These are phyloP conservation scores for Tychaedon coryphoeus DNA, from an alignment of 2,113 vertebrate species.

Conservation along the genomic window DNA sequence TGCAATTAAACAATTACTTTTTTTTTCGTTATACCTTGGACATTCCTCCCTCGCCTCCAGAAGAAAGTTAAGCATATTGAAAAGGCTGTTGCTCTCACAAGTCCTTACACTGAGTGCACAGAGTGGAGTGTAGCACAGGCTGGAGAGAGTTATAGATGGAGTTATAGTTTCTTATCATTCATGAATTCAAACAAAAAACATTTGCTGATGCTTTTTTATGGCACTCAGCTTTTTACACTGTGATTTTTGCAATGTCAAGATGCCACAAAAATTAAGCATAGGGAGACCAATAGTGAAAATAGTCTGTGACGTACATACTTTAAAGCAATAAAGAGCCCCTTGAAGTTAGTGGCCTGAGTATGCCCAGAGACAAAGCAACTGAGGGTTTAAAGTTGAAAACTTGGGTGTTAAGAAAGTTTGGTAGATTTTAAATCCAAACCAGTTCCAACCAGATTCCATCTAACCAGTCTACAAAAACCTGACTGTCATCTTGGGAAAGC, in stretches of 20 bases:
- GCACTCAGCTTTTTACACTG: background rate
- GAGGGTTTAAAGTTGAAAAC: background rate
- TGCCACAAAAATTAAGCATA: background rate
- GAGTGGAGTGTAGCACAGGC: background rate
- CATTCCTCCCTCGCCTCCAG: background rate
- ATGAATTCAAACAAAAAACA: background rate
- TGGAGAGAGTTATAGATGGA: background rate
- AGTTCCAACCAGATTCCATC: background rate
- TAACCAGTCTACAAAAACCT: background rate
- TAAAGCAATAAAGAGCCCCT: background rate
- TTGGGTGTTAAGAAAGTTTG: background rate
- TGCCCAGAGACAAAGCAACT: background rate
- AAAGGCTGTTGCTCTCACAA: background rate
- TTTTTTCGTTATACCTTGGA: background rate
- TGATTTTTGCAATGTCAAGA: background rate
- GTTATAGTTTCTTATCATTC: background rate
- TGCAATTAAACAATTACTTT: background rate
- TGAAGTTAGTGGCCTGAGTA: background rate
- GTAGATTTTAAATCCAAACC: background rate
- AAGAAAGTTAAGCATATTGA: background rate
- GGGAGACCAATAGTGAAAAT: background rate
- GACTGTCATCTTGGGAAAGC: background rate
- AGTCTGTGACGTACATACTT: rapidly evolving
- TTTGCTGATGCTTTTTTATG: background rate
- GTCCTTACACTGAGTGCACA: background rate